Evolutionary conservation across 2,888 invertebrate genomes (phyloP), one percentile per base, ranked within the genome.

Genomic region (Drosophila macrospina): DNA sequence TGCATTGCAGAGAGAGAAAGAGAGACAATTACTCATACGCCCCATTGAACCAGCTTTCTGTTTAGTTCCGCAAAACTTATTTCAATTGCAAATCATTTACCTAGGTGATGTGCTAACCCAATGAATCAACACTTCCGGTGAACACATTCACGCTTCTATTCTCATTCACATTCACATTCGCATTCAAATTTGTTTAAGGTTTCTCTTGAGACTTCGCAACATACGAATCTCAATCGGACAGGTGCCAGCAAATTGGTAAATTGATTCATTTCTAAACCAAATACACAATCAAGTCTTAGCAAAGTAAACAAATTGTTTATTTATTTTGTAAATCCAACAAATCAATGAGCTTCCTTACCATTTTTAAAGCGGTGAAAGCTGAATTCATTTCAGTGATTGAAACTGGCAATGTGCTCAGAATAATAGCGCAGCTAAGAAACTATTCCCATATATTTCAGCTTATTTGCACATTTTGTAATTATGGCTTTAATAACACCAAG

Each of bases 11-110:
- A 34, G 24, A 37, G 26, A 16, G 10, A 7, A 39, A 74, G 50
- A 76, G 57, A 7, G 51, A 47, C 62, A 64, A 67, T 77, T 83
- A 83, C 83, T 83, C 83, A 83, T 82, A 72, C 83, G 74, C 55
- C 75, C 51, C 72, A 47, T 48, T 72, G 63, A 48, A 52, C 61
- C 39, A 42, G 32, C 10, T 16, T 34, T 32, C 24, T 36, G 37
- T 34, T 61, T 54, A 65, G 74, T 81, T 82, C 76, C 79, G 68
- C 15, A 48, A 62, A 79, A 70, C 54, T 63, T 61, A 72, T 76
- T 78, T 80, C 39, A 64, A 70, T 63, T 39, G 24, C 62, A 73
- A 73, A 64, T 61, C 60, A 34, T 5, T 36, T 42, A 4, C 28
- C 11, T n/a, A 39, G 36, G 15, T 57, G 26, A 37, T 66, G 54